Evolutionary conservation across 2,888 invertebrate species (phyloP).

Genomic region (Clitarchus hookeri): DNA sequence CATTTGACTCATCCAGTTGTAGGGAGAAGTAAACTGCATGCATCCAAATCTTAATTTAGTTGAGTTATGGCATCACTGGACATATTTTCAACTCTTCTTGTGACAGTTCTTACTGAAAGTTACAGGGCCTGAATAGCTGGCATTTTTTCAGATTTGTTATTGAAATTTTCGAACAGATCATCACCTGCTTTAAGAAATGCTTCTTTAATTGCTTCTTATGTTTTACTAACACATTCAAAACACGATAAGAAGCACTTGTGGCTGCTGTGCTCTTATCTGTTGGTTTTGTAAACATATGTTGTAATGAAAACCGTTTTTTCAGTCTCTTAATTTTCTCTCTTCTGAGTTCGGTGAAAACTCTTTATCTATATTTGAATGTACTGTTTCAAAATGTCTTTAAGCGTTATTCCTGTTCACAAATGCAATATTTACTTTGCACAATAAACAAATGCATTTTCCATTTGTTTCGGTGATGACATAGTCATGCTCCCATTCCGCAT

Average conservation of each 20-base stretch:
- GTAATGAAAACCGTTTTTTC: not conserved
- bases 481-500: slow-evolving; percentile 17
- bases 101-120: not conserved
- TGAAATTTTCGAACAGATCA: slow-evolving; percentile 16
- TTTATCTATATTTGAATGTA: not conserved
- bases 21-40: no score
- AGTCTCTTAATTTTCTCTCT: slow-evolving; percentile 18
- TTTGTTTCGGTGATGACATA: not conserved
- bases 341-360: not conserved
- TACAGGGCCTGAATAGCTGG: not conserved
- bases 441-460: slow-evolving; percentile 17
- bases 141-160: not conserved
- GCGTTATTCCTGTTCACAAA: slow-evolving; percentile 15
- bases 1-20: no score
- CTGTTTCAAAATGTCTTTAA: not conserved
- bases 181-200: not conserved
- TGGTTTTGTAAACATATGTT: not conserved
- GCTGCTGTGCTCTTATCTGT: not conserved
- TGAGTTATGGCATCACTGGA: no score
- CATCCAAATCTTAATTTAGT: no score
- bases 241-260: not conserved
- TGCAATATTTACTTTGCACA: not conserved
- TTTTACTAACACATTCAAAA: not conserved
- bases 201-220: slow-evolving; percentile 3
- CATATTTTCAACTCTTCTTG: no score